Evolutionary conservation across 1,140 invertebrate genomes (phyloP), one percentile per base, ranked within the genome.

Genomic region (Lepeophtheirus salmonis): DNA sequence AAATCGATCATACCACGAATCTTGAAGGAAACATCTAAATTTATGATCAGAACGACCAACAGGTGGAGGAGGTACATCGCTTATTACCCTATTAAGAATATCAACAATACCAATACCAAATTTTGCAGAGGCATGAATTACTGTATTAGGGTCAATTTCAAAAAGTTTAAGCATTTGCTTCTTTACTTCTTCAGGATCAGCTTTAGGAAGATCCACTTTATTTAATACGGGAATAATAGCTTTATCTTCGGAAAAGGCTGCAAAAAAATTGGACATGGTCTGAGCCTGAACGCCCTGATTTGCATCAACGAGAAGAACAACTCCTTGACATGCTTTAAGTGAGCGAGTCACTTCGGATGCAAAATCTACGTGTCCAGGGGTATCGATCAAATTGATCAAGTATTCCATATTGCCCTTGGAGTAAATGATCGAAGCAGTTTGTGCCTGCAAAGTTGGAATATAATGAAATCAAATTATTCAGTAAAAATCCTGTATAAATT

Each of bases 341-440:
- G 64, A 66, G 48, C 79, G 66, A 12, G 72, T 72, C 66, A 97
- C 94, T 78, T 98, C 94, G 75, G 89, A 95, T 2, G 85, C 82
- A 74, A 98, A 98, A 72, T 98, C 95, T 12, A 97, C 92, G 78
- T 98, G 95, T 21, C 95, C 95, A 24, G 94, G 94, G 17, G 94
- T 98, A 72, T 98, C 95, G 64, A 97, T 96, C 2, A 97, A 76
- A 74, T 97, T 98, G 1, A 97, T 74, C n/a, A 97, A 72, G 75
- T 92, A 94, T 41, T 77, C 68, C 60, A 71, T 23, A 17, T 68
- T 72, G 16, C 64, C 24, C 50, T 62, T 67, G 23, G 70, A 64
- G 65, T 96, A 88, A 63, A 86, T 78, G 55, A 98, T 74, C 1
- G 90, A 90, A 14, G 83, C 91, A 17, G 90, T 92, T 67, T 97